phyloP scores from a whole-genome alignment of 2,113 vertebrate species.

The Rhagologus leucostigma region DNA sequence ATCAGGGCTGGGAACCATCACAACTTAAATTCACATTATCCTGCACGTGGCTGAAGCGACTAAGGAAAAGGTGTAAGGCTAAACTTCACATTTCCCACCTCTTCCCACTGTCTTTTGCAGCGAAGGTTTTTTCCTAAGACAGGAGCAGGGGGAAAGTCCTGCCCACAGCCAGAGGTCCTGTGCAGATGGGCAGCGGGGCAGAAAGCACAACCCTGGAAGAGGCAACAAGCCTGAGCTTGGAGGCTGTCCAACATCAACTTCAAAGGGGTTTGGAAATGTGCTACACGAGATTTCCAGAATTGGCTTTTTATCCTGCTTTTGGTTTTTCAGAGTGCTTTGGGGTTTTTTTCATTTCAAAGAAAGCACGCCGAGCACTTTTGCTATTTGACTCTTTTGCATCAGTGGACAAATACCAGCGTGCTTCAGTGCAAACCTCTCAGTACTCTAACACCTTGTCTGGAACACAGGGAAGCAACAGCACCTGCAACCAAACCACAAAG shows the following conservation, averaged over 20 bases:
- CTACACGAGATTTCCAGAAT: background rate
- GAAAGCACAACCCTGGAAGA: background rate
- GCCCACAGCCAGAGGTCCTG: background rate
- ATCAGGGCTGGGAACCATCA: background rate
- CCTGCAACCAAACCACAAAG: background rate
- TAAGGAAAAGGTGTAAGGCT: accelerated
- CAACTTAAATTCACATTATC: background rate
- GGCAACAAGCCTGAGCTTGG: background rate
- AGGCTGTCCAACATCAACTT: background rate
- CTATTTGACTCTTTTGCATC: background rate
- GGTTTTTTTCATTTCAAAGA: background rate
- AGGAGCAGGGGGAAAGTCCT: background rate
- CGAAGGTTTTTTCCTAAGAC: accelerated
- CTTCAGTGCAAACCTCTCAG: background rate
- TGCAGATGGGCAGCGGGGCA: background rate
- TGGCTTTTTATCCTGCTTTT: background rate
- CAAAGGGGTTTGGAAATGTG: background rate
- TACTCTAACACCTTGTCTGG: background rate
- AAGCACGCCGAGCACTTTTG: background rate
- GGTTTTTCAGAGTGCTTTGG: background rate
- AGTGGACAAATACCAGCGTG: background rate
- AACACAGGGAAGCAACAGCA: background rate
- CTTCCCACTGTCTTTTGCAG: background rate
- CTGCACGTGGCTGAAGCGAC: background rate
- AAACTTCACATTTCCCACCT: background rate